phyloP scores from a whole-genome alignment of 2,113 vertebrate species.

The Notiomystis cincta region DNA sequence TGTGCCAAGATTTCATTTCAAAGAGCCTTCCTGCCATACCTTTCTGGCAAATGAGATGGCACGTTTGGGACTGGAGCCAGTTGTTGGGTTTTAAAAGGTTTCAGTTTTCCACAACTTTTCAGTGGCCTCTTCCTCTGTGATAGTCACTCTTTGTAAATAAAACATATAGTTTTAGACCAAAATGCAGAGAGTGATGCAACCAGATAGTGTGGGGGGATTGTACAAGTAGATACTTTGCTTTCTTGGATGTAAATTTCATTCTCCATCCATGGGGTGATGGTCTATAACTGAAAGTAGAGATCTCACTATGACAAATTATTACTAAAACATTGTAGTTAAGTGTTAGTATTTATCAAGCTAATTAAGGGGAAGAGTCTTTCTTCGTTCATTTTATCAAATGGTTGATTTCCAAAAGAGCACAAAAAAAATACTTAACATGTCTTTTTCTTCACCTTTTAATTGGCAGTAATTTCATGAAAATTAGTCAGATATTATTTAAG shows the following conservation, averaged over 20 bases:
- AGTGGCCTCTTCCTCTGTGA: not conserved
- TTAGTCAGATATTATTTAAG: not conserved
- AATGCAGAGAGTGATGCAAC: not conserved
- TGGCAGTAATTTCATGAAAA: not conserved
- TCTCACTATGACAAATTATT: not conserved
- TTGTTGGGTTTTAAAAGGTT: not conserved
- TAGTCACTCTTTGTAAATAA: not conserved
- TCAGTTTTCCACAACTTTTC: not conserved
- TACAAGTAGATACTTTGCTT: not conserved
- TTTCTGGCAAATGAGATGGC: not conserved
- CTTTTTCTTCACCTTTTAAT: not conserved
- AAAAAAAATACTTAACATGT: not conserved
- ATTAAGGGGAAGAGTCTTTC: not conserved
- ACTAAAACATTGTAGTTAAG: not conserved
- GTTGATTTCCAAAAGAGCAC: not conserved
- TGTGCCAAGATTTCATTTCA: not conserved
- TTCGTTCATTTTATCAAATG: not conserved
- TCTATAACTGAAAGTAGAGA: not conserved
- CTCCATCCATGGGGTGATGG: not conserved
- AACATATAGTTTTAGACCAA: not conserved
- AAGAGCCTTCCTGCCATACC: not conserved
- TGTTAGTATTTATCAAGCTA: not conserved
- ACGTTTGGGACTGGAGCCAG: not conserved
- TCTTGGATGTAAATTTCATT: not conserved
- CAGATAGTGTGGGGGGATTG: accelerated